Evolutionary conservation across 2,797 vertebrate genomes (phyloP).

Genomic region (Macrochelys suwanniensis): DNA sequence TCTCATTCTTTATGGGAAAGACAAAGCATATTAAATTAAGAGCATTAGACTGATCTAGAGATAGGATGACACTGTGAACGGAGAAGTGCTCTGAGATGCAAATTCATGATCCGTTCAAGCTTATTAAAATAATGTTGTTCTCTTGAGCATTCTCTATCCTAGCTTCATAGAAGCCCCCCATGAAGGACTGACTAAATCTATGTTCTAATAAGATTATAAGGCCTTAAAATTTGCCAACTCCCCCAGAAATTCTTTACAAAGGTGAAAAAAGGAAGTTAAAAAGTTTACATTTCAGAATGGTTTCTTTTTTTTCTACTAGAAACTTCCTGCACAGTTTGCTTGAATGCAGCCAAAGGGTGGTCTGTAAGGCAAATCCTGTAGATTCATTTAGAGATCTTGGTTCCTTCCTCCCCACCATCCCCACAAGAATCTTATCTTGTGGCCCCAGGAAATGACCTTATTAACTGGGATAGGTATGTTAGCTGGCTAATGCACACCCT

Average conservation of each 20-base stretch:
- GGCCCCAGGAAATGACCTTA: background rate
- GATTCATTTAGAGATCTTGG: background rate
- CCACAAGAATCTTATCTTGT: background rate
- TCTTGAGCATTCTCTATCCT: slow-evolving; percentile 26
- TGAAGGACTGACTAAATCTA: background rate
- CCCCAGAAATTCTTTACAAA: background rate
- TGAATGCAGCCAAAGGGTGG: background rate
- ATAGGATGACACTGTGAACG: slow-evolving; percentile 24
- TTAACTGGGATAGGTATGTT: background rate
- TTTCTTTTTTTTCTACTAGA: background rate
- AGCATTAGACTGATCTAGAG: slow-evolving; percentile 53
- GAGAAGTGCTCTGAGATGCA: slow-evolving; percentile 26
- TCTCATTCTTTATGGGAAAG: slow-evolving; percentile 65
- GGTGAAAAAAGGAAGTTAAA: background rate
- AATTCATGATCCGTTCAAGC: slow-evolving; percentile 26
- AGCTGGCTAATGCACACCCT: background rate
- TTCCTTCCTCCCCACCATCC: background rate
- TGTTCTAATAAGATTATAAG: slow-evolving; percentile 2
- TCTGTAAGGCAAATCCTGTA: background rate
- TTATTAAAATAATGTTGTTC: slow-evolving; percentile 59
- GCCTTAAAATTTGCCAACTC: background rate
- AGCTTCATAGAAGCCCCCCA: background rate
- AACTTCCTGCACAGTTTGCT: background rate
- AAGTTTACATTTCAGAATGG: background rate
- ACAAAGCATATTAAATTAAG: slow-evolving; percentile 68